Evolutionary conservation across 2,113 vertebrate genomes (phyloP).

Genomic region (Mesoclemmys tuberculata): DNA sequence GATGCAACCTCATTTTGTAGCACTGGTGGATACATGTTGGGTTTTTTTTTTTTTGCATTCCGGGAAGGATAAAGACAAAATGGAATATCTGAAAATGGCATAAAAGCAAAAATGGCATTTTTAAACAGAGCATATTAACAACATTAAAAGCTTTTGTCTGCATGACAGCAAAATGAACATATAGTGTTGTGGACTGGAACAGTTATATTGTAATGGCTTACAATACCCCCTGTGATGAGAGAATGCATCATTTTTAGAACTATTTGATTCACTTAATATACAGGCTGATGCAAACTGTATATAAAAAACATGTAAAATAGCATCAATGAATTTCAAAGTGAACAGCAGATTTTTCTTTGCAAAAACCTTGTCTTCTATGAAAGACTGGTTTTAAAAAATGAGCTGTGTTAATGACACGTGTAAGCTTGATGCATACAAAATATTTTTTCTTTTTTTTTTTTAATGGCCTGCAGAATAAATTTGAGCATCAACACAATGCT

Average conservation of each 20-base stretch:
- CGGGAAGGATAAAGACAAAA: constrained; percentile 81
- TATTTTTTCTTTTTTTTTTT: constrained; percentile 87
- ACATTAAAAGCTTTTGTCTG: constrained; percentile 90
- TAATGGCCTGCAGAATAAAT: constrained; percentile 90
- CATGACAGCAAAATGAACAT: constrained; percentile 88
- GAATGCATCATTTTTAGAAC: constrained; percentile 88
- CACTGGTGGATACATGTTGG: constrained; percentile 27
- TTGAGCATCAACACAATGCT: constrained; percentile 94
- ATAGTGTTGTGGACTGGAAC: constrained; percentile 92
- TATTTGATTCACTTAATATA: constrained; percentile 92
- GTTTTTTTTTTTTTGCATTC: constrained; percentile 56
- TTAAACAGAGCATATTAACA: constrained; percentile 86
- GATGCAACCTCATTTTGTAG: constrained; percentile 62
- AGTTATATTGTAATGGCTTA: constrained; percentile 97
- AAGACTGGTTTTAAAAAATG: constrained; percentile 91
- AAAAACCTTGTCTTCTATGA: constrained; percentile 86
- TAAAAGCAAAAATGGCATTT: constrained; percentile 86
- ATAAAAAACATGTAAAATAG: constrained; percentile 94
- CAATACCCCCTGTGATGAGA: constrained; percentile 91
- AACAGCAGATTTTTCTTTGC: constrained; percentile 84
- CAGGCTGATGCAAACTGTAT: constrained; percentile 92
- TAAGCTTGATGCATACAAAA: constrained; percentile 95
- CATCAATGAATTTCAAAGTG: constrained; percentile 89
- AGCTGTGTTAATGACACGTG: constrained; percentile 95
- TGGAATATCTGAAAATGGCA: constrained; percentile 83